Conservation (phyloP, 2,888 invertebrate species). For the Drosophila flavopinicola region DNA sequence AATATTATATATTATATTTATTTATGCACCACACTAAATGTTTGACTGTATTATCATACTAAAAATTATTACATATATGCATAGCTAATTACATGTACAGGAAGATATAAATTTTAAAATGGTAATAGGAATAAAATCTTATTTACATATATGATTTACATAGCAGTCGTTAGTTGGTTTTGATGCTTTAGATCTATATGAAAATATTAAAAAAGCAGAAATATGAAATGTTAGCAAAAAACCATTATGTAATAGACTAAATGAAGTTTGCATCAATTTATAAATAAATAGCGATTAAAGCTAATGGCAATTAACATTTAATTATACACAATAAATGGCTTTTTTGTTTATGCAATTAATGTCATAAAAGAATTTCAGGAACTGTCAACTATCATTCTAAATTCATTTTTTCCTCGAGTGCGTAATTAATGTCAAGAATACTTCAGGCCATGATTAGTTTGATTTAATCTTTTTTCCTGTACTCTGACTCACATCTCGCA, state of each 20-base stretch:
- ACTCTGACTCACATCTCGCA: background rate
- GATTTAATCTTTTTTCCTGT: conserved; percentile 1
- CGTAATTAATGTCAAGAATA: background rate
- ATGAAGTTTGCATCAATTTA: background rate
- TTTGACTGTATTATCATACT: no score
- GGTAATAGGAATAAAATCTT: no score
- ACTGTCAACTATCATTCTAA: background rate
- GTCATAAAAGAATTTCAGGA: conserved; percentile 9
- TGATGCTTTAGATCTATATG: no score
- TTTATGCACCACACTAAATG: no score
- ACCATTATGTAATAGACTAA: background rate
- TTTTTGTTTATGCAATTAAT: conserved; percentile 6
- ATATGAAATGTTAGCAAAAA: background rate
- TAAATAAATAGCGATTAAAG: conserved; percentile 1
- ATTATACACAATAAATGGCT: conserved; percentile 4
- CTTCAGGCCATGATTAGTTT: background rate
- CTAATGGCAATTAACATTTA: conserved; percentile 14
- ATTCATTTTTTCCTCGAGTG: conserved; percentile 7
- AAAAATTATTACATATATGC: no score
- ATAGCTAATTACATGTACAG: no score
- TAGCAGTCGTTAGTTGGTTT: no score
- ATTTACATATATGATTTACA: no score
- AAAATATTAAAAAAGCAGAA: no score
- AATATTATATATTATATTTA: no score
- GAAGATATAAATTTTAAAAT: no score